Conservation (phyloP, 2,888 invertebrate genomes). For the Phyto melanocephala region DNA sequence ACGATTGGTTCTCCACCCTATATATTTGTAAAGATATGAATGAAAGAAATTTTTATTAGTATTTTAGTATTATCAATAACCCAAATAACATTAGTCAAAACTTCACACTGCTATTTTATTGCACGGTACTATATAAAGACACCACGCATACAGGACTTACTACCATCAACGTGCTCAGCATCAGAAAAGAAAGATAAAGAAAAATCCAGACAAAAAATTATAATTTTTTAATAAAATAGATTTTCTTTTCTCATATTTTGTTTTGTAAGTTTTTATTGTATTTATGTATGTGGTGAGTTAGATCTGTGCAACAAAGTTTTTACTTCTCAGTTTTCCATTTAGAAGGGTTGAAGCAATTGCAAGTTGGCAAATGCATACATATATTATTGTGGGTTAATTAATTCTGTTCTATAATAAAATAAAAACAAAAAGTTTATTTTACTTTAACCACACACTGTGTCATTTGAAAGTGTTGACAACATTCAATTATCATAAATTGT, state of each 20-base stretch:
- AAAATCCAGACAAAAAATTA: not conserved
- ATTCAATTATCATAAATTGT: not conserved
- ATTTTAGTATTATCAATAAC: too few relatives aligned
- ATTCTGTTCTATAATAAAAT: not conserved
- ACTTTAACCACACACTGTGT: not conserved
- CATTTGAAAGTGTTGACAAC: not conserved
- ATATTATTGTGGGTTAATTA: slow-evolving; percentile 32
- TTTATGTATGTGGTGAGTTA: slow-evolving; percentile 13
- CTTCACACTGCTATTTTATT: too few relatives aligned
- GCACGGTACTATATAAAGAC: not conserved
- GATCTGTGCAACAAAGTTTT: slow-evolving; percentile 15
- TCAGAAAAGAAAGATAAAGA: not conserved
- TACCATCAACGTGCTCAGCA: not conserved
- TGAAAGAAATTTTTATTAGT: too few relatives aligned
- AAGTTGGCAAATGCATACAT: not conserved
- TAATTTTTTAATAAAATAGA: not conserved
- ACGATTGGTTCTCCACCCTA: too few relatives aligned
- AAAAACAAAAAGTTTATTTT: not conserved
- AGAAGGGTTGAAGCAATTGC: slow-evolving; percentile 16
- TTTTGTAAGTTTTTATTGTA: slow-evolving; percentile 45
- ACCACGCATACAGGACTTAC: not conserved
- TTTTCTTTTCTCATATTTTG: slow-evolving; percentile 5
- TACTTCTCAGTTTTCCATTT: slow-evolving; percentile 47
- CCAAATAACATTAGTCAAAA: too few relatives aligned
- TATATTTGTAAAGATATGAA: too few relatives aligned